Evolutionary conservation across 2,113 vertebrate genomes (phyloP), one percentile per base, ranked within the genome.

Genomic region (Dasyprocta punctata): DNA sequence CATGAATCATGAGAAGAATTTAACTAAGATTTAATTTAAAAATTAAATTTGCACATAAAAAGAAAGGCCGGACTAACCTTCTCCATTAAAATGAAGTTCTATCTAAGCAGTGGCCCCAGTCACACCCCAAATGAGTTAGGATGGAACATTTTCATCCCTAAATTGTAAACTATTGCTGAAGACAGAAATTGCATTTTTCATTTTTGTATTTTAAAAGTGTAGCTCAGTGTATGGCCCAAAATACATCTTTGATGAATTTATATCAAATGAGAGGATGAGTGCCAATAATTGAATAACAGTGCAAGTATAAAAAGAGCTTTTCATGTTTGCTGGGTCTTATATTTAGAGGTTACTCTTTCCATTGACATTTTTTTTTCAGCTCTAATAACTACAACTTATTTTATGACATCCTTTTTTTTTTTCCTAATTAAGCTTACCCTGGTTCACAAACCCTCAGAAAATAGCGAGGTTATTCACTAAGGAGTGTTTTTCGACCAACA

Each of bases 391-490:
- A 78, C 69, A 97, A 95, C 33, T 96, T 47, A 77, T 96, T 4
- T 3, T 97, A 94, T 94, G 96, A 90, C 65, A 84, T 97, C 67
- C 19, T 75, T 65, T 52, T 88, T 65, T 52, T 88, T 90, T 96
- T 97, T 96, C 87, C 90, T 93, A 92, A 96, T 98, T 97, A 97
- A 94, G 90, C 41, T 96, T 96, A 54, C 78, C 47, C 61, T 77
- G 80, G 95, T 94, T 95, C 87, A 96, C 19, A 77, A 92, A 78
- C 73, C 13, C n/a, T 93, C 89, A 97, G 89, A 90, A 92, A 69
- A 93, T 83, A 78, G 54, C 65, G 95, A 97, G 22, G 6, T 95
- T 87, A 92, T 92, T 96, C 20, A 44, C 88, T 88, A 49, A 90
- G 69, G 77, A 88, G 47, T 9, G 86, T 67, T 97, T 97, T 87